Evolutionary conservation across 2,797 vertebrate genomes (phyloP).

Genomic region (Zenarchopterus dispar): DNA sequence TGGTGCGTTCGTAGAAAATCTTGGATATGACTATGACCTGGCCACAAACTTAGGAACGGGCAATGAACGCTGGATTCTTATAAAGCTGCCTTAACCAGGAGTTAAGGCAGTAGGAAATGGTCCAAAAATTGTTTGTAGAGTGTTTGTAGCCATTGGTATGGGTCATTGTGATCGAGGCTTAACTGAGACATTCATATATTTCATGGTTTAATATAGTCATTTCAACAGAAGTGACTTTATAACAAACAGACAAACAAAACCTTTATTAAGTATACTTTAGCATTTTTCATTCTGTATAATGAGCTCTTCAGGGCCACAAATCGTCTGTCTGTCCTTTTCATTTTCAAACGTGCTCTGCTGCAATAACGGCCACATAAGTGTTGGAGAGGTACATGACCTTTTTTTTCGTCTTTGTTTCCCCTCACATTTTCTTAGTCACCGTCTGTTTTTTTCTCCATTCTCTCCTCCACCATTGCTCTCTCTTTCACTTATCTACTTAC

Average conservation of each 20-base stretch:
- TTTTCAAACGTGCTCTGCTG: constrained; percentile 27
- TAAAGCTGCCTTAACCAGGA: too few species aligned
- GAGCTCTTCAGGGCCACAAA: not conserved
- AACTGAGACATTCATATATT: not conserved
- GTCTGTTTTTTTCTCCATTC: not conserved
- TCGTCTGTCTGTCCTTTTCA: constrained; percentile 19
- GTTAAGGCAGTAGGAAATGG: too few species aligned
- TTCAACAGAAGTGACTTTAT: too few species aligned
- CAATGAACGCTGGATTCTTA: too few species aligned
- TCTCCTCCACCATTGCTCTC: not conserved
- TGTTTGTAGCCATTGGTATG: too few species aligned
- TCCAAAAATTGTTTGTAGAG: too few species aligned
- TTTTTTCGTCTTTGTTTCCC: constrained; percentile 8
- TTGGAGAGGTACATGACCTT: constrained; percentile 14
- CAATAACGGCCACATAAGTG: constrained; percentile 19
- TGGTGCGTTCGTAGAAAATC: too few species aligned
- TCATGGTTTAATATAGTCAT: constrained; percentile 3
- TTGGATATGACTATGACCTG: too few species aligned
- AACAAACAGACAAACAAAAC: not conserved
- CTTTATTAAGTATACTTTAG: not conserved
- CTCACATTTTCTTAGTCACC: not conserved
- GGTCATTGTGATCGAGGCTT: too few species aligned
- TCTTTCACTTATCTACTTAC: constrained; percentile 2
- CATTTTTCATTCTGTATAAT: not conserved
- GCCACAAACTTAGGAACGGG: too few species aligned